Evolutionary conservation across 2,113 vertebrate genomes (phyloP).

Genomic region (Dasyurus viverrinus): DNA sequence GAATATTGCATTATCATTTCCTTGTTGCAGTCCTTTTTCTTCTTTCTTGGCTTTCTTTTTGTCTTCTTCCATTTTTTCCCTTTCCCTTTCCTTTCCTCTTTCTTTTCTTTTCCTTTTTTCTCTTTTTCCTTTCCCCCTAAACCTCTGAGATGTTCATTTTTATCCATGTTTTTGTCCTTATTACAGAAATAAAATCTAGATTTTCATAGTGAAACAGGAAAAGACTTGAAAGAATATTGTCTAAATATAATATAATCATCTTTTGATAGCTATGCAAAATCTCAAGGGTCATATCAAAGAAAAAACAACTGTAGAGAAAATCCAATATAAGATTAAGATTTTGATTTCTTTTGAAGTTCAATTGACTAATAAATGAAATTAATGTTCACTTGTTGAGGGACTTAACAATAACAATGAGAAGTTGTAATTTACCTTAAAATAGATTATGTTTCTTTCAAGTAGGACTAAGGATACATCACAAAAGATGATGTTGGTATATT

Average conservation of each 20-base stretch:
- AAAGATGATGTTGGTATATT: constrained; percentile 9
- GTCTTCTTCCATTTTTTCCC: too few species aligned
- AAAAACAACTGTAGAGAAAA: not conserved
- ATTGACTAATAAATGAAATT: constrained; percentile 15
- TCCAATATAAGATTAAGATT: rapidly evolving
- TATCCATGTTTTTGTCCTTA: not conserved
- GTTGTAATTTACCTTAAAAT: not conserved
- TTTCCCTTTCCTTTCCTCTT: not conserved
- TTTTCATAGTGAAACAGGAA: not conserved
- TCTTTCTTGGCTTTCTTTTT: not conserved
- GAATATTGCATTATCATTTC: too few species aligned
- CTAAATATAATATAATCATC: not conserved
- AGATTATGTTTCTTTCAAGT: constrained; percentile 13
- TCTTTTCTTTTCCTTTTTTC: not conserved
- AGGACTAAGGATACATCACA: constrained; percentile 3
- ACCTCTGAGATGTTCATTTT: not conserved
- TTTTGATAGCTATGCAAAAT: too few species aligned
- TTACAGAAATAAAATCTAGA: not conserved
- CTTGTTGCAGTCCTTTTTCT: too few species aligned
- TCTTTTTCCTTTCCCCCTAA: not conserved
- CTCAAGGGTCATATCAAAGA: not conserved
- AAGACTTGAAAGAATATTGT: not conserved
- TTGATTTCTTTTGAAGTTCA: not conserved
- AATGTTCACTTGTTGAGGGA: constrained; percentile 18
- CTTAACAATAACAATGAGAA: not conserved